A percentile compares a stretch with the other conserved stretches of the same genome.
Conservation (phyloP, 2,888 invertebrate species). For the Alloscopus bannaensis region DNA sequence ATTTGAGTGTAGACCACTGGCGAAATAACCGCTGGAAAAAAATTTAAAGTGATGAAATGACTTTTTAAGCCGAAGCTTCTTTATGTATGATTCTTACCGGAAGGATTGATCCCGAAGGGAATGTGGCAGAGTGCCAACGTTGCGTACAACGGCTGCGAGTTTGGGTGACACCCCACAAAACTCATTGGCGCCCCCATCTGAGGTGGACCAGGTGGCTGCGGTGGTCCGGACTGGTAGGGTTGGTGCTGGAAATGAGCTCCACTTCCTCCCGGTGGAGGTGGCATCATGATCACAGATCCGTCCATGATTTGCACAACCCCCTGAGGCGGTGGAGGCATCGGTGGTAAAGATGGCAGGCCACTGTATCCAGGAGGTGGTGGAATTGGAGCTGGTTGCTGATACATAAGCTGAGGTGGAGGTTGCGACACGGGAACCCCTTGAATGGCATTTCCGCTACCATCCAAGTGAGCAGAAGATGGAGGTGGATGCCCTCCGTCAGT, state of each 20-base stretch:
- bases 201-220: neutral
- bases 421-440: neutral
- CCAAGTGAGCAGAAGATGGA: neutral
- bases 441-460: neutral
- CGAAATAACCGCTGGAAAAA: slow-evolving; percentile 32
- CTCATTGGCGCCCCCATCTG: neutral
- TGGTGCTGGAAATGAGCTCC: neutral
- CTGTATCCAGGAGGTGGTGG: neutral
- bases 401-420: neutral
- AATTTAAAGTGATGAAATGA: too few species aligned
- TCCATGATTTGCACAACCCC: too few species aligned
- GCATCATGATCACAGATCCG: too few species aligned
- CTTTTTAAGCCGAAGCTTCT: neutral
- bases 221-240: neutral
- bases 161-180: slow-evolving; percentile 26
- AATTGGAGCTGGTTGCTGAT: neutral
- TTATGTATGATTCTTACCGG: slow-evolving; percentile 1
- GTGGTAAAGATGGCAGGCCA: neutral
- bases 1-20: slow-evolving; percentile 38
- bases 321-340: neutral
- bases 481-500: too few species aligned
- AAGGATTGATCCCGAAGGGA: slow-evolving; percentile 32
- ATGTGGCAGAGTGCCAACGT: slow-evolving; percentile 32
- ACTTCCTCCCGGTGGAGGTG: neutral
- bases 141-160: slow-evolving; percentile 28